phyloP scores from a whole-genome alignment of 2,888 invertebrate species.

The Platycnemis pennipes region DNA sequence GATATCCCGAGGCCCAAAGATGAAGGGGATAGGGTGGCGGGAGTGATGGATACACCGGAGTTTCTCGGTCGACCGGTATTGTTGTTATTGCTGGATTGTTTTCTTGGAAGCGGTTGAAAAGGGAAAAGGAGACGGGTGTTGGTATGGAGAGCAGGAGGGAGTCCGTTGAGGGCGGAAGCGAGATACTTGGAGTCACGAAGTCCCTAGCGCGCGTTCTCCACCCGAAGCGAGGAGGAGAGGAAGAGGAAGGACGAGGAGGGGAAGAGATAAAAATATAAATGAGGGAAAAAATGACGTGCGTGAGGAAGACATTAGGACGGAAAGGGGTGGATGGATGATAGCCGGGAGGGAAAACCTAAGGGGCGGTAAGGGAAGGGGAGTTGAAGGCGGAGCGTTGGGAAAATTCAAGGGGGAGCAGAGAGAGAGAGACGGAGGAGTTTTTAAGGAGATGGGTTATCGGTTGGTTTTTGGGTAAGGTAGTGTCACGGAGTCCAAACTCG shows the following conservation, averaged over 20 bases:
- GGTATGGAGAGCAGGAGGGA: background rate
- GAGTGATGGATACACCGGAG: background rate
- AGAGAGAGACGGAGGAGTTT: background rate
- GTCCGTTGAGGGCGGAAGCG: background rate
- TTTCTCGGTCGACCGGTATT: background rate
- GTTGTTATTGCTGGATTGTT: background rate
- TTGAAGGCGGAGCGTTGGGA: background rate
- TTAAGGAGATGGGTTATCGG: background rate
- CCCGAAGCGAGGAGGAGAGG: background rate
- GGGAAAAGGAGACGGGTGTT: background rate
- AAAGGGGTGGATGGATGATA: constrained; percentile 25
- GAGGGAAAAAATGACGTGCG: background rate
- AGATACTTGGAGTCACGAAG: background rate
- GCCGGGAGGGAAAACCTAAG: background rate
- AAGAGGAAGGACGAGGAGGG: background rate
- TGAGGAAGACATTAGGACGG: constrained; percentile 15
- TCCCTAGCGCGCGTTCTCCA: background rate
- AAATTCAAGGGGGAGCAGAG: background rate
- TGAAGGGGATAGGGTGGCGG: background rate
- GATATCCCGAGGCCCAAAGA: background rate
- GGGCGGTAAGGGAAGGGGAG: background rate
- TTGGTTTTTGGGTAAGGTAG: no score
- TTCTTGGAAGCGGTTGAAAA: background rate
- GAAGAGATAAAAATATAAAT: background rate
- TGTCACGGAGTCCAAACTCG: no score